Evolutionary conservation across 2,888 invertebrate genomes (phyloP).

Genomic region (Bellardia pandia): DNA sequence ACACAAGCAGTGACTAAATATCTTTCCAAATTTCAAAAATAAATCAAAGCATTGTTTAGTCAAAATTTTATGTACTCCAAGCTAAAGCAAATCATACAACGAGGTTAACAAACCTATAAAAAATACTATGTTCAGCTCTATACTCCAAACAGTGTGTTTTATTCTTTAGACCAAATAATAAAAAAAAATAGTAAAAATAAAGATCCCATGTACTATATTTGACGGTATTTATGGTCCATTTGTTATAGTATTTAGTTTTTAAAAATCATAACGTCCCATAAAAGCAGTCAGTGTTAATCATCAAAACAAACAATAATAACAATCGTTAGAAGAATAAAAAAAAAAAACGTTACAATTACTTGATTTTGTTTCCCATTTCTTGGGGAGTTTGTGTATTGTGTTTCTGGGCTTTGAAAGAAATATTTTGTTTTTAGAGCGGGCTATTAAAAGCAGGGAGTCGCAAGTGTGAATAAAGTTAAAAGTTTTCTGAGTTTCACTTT

Average conservation of each 20-base stretch:
- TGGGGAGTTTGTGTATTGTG: neutral
- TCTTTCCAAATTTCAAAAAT: constrained; percentile 53
- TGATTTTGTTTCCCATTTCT: constrained; percentile 41
- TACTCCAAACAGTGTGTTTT: neutral
- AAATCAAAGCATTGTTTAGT: constrained; percentile 77
- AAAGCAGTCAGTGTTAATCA: constrained; percentile 78
- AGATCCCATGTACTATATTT: constrained; percentile 35
- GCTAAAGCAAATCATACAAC: neutral
- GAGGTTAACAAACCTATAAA: constrained; percentile 64
- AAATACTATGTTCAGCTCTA: no score
- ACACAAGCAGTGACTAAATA: neutral
- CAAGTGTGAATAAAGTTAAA: no score
- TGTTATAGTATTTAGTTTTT: constrained; percentile 74
- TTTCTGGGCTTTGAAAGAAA: constrained; percentile 6
- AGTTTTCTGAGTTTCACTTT: no score
- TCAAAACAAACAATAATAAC: constrained; percentile 77
- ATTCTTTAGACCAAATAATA: neutral
- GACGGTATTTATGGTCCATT: constrained; percentile 80
- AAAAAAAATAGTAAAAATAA: neutral
- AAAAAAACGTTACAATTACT: constrained; percentile 79
- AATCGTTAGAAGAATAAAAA: constrained; percentile 4
- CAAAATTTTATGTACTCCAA: constrained; percentile 4
- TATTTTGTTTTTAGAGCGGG: neutral
- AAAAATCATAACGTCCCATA: constrained; percentile 62
- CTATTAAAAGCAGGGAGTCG: neutral